Percentiles rank a stretch among this genome's conserved stretches.
These are phyloP conservation scores for Hymenochirus boettgeri DNA, from an alignment of 2,113 vertebrate species.

Conservation along the genomic window DNA sequence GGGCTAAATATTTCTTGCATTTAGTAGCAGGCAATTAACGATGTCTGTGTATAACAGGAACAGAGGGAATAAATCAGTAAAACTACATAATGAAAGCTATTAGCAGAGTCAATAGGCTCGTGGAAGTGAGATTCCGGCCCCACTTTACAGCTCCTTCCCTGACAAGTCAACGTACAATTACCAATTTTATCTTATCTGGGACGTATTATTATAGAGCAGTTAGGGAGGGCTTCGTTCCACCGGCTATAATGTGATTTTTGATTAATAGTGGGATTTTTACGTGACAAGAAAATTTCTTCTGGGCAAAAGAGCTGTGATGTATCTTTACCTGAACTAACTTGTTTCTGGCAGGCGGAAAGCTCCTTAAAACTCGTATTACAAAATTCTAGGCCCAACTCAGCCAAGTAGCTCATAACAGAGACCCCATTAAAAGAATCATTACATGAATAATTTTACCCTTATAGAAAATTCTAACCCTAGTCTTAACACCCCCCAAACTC, in stretches of 20 bases:
- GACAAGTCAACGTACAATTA: constrained; percentile 74
- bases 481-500: too few relatives aligned
- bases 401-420: too few relatives aligned
- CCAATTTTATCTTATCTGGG: constrained; percentile 75
- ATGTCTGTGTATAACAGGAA: constrained; percentile 65
- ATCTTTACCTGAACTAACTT: constrained; percentile 62
- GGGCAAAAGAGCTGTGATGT: constrained; percentile 54
- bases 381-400: constrained; percentile 15
- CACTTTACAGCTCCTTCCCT: constrained; percentile 70
- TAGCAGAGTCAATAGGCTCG: constrained; percentile 69
- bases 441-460: too few relatives aligned
- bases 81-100: constrained; percentile 69
- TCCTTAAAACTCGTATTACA: constrained; percentile 44
- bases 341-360: constrained; percentile 52
- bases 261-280: constrained; percentile 74
- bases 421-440: too few relatives aligned
- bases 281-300: constrained; percentile 78
- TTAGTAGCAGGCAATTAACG: constrained; percentile 52
- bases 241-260: constrained; percentile 76
- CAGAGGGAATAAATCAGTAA: constrained; percentile 68
- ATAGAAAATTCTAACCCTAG: too few relatives aligned
- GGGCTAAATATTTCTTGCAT: background rate
- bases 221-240: constrained; percentile 72
- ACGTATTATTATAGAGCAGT: constrained; percentile 68
- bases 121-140: constrained; percentile 71